These are phyloP conservation scores for Myiopsitta monachus DNA, from an alignment of 2,113 vertebrate species.

Conservation along the genomic window DNA sequence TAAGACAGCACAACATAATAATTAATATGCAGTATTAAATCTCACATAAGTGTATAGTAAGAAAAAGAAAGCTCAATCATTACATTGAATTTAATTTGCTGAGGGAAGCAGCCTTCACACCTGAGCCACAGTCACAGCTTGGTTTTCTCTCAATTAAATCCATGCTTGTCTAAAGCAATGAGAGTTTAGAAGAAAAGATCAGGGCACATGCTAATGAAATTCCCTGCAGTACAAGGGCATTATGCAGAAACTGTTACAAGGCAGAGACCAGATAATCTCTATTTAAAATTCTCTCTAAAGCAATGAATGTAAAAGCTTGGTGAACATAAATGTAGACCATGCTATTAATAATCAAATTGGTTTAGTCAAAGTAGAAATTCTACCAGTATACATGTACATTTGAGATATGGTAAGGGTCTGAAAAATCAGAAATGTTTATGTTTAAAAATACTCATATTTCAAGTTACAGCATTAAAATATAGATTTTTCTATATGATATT, in stretches of 20 bases:
- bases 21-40: slow-evolving; percentile 74
- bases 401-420: background rate
- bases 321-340: background rate
- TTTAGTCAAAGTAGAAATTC: background rate
- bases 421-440: background rate
- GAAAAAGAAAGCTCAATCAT: slow-evolving; percentile 67
- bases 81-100: slow-evolving; percentile 73
- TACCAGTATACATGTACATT: background rate
- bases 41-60: slow-evolving; percentile 42
- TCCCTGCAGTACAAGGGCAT: slow-evolving; percentile 65
- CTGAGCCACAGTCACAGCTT: slow-evolving; percentile 71
- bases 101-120: slow-evolving; percentile 69
- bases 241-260: slow-evolving; percentile 31
- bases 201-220: slow-evolving; percentile 70
- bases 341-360: background rate
- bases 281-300: slow-evolving; percentile 61
- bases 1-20: slow-evolving; percentile 46
- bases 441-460: background rate
- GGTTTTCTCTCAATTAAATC: slow-evolving; percentile 77
- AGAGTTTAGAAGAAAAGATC: slow-evolving; percentile 68
- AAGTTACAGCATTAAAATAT: background rate
- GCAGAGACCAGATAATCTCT: slow-evolving; percentile 36
- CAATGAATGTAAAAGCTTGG: background rate
- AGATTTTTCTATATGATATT: background rate
- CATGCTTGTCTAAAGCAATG: slow-evolving; percentile 70